Evolutionary conservation across 2,113 vertebrate genomes (phyloP).

Genomic region (Indri indri): DNA sequence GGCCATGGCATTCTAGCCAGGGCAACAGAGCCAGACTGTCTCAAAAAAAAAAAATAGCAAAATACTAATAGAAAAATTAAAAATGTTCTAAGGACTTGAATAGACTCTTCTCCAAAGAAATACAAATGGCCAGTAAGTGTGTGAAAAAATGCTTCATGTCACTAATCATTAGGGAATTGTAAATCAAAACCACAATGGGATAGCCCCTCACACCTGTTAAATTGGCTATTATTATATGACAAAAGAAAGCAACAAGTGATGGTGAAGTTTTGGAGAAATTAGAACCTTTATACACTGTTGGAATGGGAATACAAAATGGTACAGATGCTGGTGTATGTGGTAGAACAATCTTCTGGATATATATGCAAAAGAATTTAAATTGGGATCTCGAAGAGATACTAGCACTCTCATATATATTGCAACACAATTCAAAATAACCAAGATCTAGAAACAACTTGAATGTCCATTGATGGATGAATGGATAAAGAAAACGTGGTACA

Average conservation of each 20-base stretch:
- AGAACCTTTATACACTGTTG: neutral
- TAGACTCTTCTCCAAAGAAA: neutral
- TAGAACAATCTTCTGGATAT: neutral
- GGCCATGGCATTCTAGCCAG: no score
- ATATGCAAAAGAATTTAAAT: neutral
- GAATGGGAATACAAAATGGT: neutral
- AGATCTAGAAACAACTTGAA: neutral
- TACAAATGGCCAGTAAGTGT: neutral
- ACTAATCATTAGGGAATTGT: neutral
- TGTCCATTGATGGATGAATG: neutral
- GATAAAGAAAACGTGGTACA: neutral
- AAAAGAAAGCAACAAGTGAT: neutral
- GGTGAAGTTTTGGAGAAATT: neutral
- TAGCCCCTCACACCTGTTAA: neutral
- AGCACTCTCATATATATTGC: neutral
- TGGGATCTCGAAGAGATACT: neutral
- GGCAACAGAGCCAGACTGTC: no score
- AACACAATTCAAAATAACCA: neutral
- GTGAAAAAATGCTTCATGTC: neutral
- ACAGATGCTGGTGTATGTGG: no score
- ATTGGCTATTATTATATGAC: neutral
- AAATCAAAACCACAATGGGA: neutral
- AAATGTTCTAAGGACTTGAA: neutral
- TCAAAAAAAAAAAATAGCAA: no score
- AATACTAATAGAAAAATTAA: neutral